Evolutionary conservation across 1,140 invertebrate genomes (phyloP).

Genomic region (Bombus balteatus): DNA sequence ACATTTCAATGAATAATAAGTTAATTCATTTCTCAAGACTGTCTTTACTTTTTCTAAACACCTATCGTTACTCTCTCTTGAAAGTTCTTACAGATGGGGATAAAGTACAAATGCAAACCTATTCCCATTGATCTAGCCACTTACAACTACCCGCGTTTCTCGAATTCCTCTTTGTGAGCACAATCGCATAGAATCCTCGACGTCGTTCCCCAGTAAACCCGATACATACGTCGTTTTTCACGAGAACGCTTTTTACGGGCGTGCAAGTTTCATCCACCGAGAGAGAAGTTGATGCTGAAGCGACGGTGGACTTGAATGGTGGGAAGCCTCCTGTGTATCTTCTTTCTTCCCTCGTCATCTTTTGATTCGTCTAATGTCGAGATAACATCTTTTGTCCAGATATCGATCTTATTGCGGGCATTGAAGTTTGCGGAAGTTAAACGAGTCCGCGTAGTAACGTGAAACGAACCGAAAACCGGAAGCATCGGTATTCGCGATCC

Average conservation of each 20-base stretch:
- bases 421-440: conserved; percentile 30
- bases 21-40: too few relatives aligned
- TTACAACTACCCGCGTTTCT: background rate
- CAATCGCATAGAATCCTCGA: background rate
- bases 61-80: too few relatives aligned
- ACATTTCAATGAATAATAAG: too few relatives aligned
- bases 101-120: background rate
- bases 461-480: conserved; percentile 39
- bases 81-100: background rate
- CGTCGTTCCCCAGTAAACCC: conserved; percentile 6
- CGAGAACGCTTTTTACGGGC: conserved; percentile 28
- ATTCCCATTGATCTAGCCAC: conserved; percentile 1
- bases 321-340: background rate
- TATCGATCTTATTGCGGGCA: conserved; percentile 62
- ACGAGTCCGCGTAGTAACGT: background rate
- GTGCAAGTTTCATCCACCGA: conserved; percentile 16
- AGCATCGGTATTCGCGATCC: background rate
- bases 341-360: conserved; percentile 28
- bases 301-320: conserved; percentile 22
- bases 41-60: too few relatives aligned
- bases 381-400: conserved; percentile 44
- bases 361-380: conserved; percentile 60
- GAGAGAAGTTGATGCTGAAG: conserved; percentile 29
- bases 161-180: background rate
- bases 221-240: conserved; percentile 36